Base-by-base conservation (phyloP, 2,888 invertebrate genomes). In the Drosophila nigricruria region DNA sequence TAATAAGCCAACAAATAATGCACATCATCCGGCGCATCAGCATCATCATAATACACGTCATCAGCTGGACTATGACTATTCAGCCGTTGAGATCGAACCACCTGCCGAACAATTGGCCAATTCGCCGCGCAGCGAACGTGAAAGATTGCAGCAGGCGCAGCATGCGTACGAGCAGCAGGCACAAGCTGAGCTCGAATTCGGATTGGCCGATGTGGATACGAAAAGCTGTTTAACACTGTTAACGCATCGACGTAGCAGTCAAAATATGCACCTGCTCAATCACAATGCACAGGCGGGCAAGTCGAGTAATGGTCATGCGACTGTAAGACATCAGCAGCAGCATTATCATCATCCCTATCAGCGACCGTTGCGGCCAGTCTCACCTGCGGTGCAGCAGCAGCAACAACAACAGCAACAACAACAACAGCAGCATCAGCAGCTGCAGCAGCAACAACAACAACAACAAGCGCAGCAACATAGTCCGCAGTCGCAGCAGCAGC, bases 231-330 rank as follows among this genome's bases (percentile, higher is more conserved):
- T 73, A 49, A 71, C 73, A 8, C 59, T 73, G 77, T 58, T 77
- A 63, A 87, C 66, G 52, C 82, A 81, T 63, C 65, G 83, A 6
- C 73, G 73, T n/a, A 86, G 81, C 65, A 77, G 54, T 18, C 62
- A 60, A 5, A 79, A 54, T 64, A 32, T 73, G 43, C 42, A 62
- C 20, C 80, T 80, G 77, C 84, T 27, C 82, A 90, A 77, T 82
- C 91, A 82, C 78, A 90, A 73, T 77, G 73, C 90, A 88, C 91
- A 90, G 73, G 91, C 70, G 85, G 90, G 69, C 77, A 89, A 68
- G 49, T 60, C 34, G 49, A 67, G 45, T 42, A 79, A 60, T 36
- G 63, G 42, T 12, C 72, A 64, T 62, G 59, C 34, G 23, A 1
- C 30, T 32, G 23, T 61, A 6, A 67, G 77, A 18, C 81, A 77